Conservation (phyloP, 2,888 invertebrate species). For the Cryptophagus acutangulus region DNA sequence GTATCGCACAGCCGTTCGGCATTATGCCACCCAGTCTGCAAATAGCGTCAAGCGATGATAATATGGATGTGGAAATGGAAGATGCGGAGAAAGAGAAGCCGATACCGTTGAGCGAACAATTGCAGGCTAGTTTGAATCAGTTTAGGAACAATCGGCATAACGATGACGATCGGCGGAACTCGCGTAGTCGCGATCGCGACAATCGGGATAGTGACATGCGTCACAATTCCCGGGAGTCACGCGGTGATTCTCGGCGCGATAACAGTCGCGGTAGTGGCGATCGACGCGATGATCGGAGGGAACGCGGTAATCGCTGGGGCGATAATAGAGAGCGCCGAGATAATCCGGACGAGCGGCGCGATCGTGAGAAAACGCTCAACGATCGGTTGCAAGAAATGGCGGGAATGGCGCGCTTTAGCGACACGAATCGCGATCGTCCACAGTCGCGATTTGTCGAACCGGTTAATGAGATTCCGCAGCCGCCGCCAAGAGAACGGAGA, state of each 20-base stretch:
- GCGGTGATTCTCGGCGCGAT: not conserved
- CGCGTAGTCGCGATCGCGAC: slow-evolving; percentile 20
- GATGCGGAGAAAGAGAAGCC: slow-evolving; percentile 48
- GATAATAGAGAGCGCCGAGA: slow-evolving; percentile 35
- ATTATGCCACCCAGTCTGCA: slow-evolving; percentile 44
- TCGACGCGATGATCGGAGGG: slow-evolving; percentile 28
- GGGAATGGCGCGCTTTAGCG: slow-evolving; percentile 22
- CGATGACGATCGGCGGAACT: slow-evolving; percentile 27
- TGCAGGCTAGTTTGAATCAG: slow-evolving; percentile 46
- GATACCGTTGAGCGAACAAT: slow-evolving; percentile 46
- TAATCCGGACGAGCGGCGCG: slow-evolving; percentile 27
- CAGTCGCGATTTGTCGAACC: too few species aligned
- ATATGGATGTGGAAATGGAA: slow-evolving; percentile 76
- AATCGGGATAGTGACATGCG: slow-evolving; percentile 15
- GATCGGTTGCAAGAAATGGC: slow-evolving; percentile 42
- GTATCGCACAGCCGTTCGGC: slow-evolving; percentile 46
- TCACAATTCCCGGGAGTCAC: slow-evolving; percentile 37
- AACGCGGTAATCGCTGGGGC: slow-evolving; percentile 36
- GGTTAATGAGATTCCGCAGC: not conserved
- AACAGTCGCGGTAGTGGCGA: slow-evolving; percentile 29
- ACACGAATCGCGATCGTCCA: not conserved
- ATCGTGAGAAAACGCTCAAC: slow-evolving; percentile 37
- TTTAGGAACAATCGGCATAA: slow-evolving; percentile 23
- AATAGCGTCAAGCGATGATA: slow-evolving; percentile 50
- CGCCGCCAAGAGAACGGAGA: slow-evolving; percentile 6